These are phyloP conservation scores for Adelges cooleyi DNA, from an alignment of 1,140 invertebrate species.

Conservation along the genomic window DNA sequence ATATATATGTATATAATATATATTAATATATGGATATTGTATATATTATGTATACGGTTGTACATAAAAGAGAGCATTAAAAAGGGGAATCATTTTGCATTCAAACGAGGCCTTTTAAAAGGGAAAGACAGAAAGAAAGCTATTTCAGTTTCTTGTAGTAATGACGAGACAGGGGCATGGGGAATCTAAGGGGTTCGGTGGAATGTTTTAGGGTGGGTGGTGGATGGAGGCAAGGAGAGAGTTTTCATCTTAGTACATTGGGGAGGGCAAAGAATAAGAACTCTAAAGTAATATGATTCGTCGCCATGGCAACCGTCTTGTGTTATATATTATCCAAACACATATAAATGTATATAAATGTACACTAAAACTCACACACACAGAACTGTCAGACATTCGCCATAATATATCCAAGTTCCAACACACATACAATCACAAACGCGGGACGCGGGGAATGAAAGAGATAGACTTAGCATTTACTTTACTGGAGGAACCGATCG, in stretches of 20 bases:
- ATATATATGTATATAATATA: too few relatives aligned
- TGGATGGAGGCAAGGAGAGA: neutral
- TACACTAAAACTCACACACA: conserved; percentile 21
- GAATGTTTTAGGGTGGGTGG: neutral
- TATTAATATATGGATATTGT: too few relatives aligned
- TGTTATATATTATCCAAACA: conserved; percentile 29
- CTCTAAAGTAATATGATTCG: conserved; percentile 29
- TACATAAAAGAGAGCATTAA: conserved; percentile 25
- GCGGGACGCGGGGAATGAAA: neutral
- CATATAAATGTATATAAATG: conserved; percentile 19
- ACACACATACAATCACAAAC: conserved; percentile 1
- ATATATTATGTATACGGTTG: neutral
- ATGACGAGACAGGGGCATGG: conserved; percentile 4
- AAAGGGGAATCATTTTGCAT: conserved; percentile 27
- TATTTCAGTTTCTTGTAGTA: conserved; percentile 19
- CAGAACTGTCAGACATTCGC: conserved; percentile 24
- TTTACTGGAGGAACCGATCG: conserved; percentile 28
- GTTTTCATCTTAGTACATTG: conserved; percentile 23
- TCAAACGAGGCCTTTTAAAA: conserved; percentile 27
- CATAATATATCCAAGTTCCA: conserved; percentile 25
- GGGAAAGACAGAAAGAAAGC: conserved; percentile 27
- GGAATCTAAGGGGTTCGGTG: neutral
- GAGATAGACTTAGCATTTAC: conserved; percentile 25
- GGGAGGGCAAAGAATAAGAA: conserved; percentile 24
- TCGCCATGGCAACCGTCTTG: conserved; percentile 23